Conservation (phyloP, 2,113 vertebrate species). For the Lepus americanus region DNA sequence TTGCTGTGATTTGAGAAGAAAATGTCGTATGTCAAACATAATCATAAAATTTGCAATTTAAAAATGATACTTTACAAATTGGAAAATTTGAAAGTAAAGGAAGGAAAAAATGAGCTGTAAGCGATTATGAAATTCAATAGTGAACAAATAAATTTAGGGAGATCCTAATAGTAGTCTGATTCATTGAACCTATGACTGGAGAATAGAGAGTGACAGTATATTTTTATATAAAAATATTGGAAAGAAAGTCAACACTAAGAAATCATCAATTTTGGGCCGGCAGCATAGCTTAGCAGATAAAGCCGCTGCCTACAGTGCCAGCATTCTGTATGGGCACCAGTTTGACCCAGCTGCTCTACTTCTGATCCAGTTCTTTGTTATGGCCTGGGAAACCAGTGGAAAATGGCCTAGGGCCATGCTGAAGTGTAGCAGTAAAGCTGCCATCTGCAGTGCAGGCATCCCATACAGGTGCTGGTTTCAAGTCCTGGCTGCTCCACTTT, state of each 20-base stretch:
- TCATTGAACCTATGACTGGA: not conserved
- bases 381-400: too few relatives aligned
- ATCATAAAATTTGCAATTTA: slow-evolving; percentile 8
- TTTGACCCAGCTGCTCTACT: too few relatives aligned
- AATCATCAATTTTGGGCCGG: not conserved
- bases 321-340: too few relatives aligned
- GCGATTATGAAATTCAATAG: not conserved
- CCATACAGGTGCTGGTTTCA: too few relatives aligned
- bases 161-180: not conserved
- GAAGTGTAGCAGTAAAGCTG: too few relatives aligned
- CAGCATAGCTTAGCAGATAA: too few relatives aligned
- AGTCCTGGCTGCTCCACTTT: too few relatives aligned
- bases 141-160: slow-evolving; percentile 6
- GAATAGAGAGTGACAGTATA: not conserved
- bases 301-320: too few relatives aligned
- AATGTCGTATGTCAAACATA: not conserved
- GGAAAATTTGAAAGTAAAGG: not conserved
- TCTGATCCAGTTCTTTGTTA: too few relatives aligned
- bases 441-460: too few relatives aligned
- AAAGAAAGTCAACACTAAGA: not conserved
- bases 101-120: not conserved
- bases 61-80: not conserved
- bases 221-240: not conserved
- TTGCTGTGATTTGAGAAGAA: not conserved
- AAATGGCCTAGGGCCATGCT: too few relatives aligned